Percentiles rank a stretch among this genome's conserved stretches.
phyloP scores from a whole-genome alignment of 2,888 invertebrate genomes.

The Cephonodes hylas region DNA sequence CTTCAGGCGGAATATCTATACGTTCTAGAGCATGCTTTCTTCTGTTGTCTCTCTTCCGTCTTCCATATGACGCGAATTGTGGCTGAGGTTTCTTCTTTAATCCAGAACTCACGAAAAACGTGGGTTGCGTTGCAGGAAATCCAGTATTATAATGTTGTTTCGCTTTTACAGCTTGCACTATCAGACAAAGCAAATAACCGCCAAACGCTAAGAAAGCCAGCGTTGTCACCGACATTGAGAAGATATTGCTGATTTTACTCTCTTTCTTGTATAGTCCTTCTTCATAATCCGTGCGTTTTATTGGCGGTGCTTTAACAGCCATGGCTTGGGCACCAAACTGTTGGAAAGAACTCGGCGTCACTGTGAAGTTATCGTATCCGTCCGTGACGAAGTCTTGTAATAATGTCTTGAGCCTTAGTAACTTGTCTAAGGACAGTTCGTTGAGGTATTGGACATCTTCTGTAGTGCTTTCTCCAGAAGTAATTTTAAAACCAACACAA shows the following conservation, averaged over 20 bases:
- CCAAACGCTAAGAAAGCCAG: constrained; percentile 92
- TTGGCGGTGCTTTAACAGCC: constrained; percentile 59
- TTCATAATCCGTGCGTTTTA: constrained; percentile 72
- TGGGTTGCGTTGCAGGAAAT: constrained; percentile 52
- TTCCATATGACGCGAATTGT: constrained; percentile 64
- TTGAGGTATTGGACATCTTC: constrained; percentile 80
- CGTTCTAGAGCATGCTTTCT: constrained; percentile 37
- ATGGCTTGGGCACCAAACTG: constrained; percentile 68
- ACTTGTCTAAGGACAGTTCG: constrained; percentile 85
- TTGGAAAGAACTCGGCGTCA: constrained; percentile 46
- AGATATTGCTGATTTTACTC: constrained; percentile 86
- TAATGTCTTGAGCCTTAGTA: constrained; percentile 82
- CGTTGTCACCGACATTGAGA: constrained; percentile 89
- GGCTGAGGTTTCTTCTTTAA: constrained; percentile 70
- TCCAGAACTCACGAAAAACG: constrained; percentile 62
- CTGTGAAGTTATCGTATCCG: constrained; percentile 51
- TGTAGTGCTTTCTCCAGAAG: constrained; percentile 42
- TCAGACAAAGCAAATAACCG: constrained; percentile 89
- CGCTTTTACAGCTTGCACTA: constrained; percentile 87
- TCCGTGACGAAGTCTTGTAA: constrained; percentile 53
- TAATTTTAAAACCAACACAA: constrained; percentile 29
- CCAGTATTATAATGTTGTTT: constrained; percentile 71
- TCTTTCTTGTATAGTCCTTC: constrained; percentile 70
- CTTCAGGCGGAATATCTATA: constrained; percentile 63
- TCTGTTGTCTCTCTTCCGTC: constrained; percentile 49